These are phyloP conservation scores for Dasyprocta punctata DNA, from an alignment of 2,113 vertebrate genomes.

Conservation along the genomic window DNA sequence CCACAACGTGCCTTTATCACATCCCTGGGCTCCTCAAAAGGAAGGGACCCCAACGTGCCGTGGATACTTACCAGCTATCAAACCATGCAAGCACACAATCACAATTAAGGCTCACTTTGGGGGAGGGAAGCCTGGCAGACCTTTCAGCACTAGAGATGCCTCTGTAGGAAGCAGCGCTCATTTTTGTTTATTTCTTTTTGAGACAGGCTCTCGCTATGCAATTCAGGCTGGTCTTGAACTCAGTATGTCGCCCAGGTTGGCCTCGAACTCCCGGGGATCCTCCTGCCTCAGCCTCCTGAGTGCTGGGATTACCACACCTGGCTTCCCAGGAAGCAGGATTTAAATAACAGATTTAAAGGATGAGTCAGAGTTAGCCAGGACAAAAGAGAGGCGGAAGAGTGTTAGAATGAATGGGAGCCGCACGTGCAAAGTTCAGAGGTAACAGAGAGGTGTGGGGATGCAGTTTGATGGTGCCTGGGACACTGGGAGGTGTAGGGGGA, in stretches of 20 bases:
- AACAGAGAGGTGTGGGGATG: too few relatives aligned
- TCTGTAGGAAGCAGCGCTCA: neutral
- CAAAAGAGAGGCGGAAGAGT: neutral
- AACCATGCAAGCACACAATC: neutral
- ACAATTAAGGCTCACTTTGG: neutral
- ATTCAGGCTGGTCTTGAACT: neutral
- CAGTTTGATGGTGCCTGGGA: rapidly evolving
- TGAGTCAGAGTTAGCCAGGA: neutral
- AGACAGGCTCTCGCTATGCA: neutral
- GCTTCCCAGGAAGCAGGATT: neutral
- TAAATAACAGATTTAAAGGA: neutral
- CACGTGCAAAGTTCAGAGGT: neutral
- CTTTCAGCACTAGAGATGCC: neutral
- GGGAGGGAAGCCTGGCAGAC: neutral
- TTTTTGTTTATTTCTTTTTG: neutral
- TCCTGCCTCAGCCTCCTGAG: neutral
- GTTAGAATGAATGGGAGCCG: neutral
- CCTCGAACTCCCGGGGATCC: too few relatives aligned
- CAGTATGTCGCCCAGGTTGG: too few relatives aligned
- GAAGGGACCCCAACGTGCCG: rapidly evolving
- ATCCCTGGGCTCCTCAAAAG: neutral
- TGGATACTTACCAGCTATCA: rapidly evolving
- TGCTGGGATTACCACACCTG: neutral
- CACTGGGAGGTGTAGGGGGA: neutral
- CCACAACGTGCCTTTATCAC: rapidly evolving